These are phyloP conservation scores for Eulemur macaco DNA, from an alignment of 2,113 vertebrate genomes.

Conservation along the genomic window DNA sequence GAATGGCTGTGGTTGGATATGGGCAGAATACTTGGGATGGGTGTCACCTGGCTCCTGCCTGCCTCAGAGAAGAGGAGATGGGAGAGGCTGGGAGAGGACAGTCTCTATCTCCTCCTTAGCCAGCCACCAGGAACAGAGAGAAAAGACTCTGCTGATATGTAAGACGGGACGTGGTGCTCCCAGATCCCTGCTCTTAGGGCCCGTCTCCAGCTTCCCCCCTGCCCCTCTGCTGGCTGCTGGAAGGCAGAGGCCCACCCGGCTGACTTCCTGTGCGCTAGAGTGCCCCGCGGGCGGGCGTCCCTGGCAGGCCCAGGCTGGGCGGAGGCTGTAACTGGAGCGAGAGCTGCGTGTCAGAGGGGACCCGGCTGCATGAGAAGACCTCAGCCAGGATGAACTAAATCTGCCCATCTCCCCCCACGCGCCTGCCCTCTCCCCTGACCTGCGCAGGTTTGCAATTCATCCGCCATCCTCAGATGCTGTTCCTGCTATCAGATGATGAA, in stretches of 20 bases:
- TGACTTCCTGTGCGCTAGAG: background rate
- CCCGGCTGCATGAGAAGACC: constrained; percentile 21
- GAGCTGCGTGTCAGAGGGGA: constrained; percentile 26
- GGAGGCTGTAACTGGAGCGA: constrained; percentile 42
- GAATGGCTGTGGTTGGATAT: background rate
- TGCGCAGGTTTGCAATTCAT: constrained; percentile 75
- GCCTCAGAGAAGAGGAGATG: background rate
- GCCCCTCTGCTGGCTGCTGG: background rate
- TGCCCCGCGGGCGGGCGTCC: background rate
- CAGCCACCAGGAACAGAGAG: background rate
- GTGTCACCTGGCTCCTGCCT: background rate
- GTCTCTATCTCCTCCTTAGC: background rate
- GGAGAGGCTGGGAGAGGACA: background rate
- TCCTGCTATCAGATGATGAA: constrained; percentile 78
- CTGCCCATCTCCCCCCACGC: constrained; percentile 47
- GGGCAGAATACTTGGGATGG: background rate
- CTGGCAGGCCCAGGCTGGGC: background rate
- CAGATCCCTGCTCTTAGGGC: background rate
- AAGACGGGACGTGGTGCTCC: background rate
- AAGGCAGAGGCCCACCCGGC: background rate
- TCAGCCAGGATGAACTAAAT: constrained; percentile 50
- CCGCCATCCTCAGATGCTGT: constrained; percentile 71
- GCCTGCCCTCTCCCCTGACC: constrained; percentile 57
- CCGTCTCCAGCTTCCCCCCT: background rate
- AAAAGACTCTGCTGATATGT: background rate